Percentiles rank a stretch among this genome's conserved stretches.
Evolutionary conservation across 2,888 invertebrate species (phyloP).

Genomic region (Aphidius colemani): DNA sequence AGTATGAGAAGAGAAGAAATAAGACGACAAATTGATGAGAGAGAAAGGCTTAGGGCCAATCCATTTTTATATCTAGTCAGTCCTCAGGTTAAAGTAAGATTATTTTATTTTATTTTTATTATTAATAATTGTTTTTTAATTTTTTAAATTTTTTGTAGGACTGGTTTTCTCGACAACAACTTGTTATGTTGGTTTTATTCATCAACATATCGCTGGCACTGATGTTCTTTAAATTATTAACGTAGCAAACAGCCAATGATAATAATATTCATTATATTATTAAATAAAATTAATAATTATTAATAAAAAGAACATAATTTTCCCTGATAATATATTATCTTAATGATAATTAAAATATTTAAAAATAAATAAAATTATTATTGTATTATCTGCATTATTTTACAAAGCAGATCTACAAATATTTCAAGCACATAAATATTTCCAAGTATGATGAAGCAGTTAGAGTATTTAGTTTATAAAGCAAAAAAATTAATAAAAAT

Average conservation of each 20-base stretch:
- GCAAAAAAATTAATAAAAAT: too few species aligned
- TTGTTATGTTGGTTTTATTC: slow-evolving; percentile 90
- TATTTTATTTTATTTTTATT: slow-evolving; percentile 31
- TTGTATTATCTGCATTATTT: too few species aligned
- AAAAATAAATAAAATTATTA: neutral
- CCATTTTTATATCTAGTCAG: slow-evolving; percentile 94
- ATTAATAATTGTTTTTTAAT: neutral
- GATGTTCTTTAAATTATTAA: slow-evolving; percentile 93
- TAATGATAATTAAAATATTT: neutral
- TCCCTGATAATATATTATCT: neutral
- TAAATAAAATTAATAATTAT: slow-evolving; percentile 50
- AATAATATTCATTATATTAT: slow-evolving; percentile 49
- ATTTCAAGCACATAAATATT: too few species aligned
- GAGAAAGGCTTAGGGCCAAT: slow-evolving; percentile 90
- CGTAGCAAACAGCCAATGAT: slow-evolving; percentile 75
- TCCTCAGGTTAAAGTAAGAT: slow-evolving; percentile 92
- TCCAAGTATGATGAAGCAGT: too few species aligned
- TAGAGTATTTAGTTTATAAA: too few species aligned
- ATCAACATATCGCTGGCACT: slow-evolving; percentile 93
- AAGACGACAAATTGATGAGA: slow-evolving; percentile 86
- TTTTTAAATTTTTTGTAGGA: slow-evolving; percentile 71
- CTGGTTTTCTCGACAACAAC: slow-evolving; percentile 95
- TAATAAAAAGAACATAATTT: neutral
- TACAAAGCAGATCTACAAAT: too few species aligned
- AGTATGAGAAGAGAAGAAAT: slow-evolving; percentile 94